Evolutionary conservation across 2,888 invertebrate genomes (phyloP).

Genomic region (Drosophila ezoana): DNA sequence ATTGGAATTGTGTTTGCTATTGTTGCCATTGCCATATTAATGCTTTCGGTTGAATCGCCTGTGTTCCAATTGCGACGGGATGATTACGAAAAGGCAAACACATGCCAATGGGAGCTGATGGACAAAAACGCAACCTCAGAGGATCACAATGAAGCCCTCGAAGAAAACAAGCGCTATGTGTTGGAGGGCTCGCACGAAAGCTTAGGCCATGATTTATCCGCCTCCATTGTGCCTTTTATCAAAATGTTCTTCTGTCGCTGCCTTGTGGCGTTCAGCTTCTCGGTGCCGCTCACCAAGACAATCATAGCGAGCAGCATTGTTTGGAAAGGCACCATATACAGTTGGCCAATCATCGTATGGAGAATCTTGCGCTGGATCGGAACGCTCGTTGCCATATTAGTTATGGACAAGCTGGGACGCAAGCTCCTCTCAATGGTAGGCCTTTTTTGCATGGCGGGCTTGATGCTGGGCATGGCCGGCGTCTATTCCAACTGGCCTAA

Average conservation of each 20-base stretch:
- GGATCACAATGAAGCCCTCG: constrained; percentile 33
- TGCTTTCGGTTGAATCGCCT: constrained; percentile 71
- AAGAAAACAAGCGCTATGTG: constrained; percentile 69
- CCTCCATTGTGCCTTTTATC: constrained; percentile 61
- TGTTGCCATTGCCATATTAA: constrained; percentile 41
- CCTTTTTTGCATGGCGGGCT: constrained; percentile 56
- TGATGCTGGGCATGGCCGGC: constrained; percentile 67
- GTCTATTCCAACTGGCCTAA: constrained; percentile 43
- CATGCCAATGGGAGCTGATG: constrained; percentile 54
- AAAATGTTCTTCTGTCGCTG: constrained; percentile 72
- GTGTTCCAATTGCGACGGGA: constrained; percentile 62
- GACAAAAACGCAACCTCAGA: constrained; percentile 14
- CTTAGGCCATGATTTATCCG: constrained; percentile 38
- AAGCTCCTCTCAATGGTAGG: constrained; percentile 61
- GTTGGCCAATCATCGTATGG: constrained; percentile 63
- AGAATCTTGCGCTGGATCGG: constrained; percentile 68
- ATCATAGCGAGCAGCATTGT: constrained; percentile 35
- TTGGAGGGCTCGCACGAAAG: constrained; percentile 46
- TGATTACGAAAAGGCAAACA: constrained; percentile 59
- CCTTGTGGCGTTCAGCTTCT: constrained; percentile 74
- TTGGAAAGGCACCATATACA: constrained; percentile 8
- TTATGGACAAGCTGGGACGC: constrained; percentile 69
- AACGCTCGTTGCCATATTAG: constrained; percentile 35
- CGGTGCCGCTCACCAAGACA: constrained; percentile 66
- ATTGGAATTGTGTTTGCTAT: constrained; percentile 56